Conservation (phyloP, 2,888 invertebrate genomes). For the Agrochola circellaris region DNA sequence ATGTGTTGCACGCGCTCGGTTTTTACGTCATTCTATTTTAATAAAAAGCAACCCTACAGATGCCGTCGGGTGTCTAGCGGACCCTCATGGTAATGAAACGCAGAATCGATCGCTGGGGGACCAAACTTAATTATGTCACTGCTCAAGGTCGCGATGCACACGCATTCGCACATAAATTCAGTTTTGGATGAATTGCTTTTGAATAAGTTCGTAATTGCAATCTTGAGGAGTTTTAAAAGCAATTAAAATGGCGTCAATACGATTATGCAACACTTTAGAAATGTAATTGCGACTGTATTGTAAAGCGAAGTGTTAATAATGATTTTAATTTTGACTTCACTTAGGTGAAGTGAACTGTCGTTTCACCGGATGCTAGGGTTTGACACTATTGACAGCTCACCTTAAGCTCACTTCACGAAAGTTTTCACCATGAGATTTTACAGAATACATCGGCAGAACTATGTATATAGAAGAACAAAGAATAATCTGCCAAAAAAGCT, state of each 20-base stretch:
- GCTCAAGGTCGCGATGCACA: slow-evolving; percentile 83
- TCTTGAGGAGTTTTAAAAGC: slow-evolving; percentile 56
- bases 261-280: slow-evolving; percentile 46
- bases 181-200: slow-evolving; percentile 61
- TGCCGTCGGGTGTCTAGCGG: slow-evolving; percentile 73
- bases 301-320: slow-evolving; percentile 9
- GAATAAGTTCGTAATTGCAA: slow-evolving; percentile 63
- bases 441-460: background rate
- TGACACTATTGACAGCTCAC: no score
- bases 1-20: slow-evolving; percentile 48
- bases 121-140: slow-evolving; percentile 83
- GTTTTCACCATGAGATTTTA: no score
- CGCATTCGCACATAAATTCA: slow-evolving; percentile 63
- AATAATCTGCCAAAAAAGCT: slow-evolving; percentile 17
- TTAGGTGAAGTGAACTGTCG: no score
- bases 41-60: slow-evolving; percentile 73
- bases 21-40: slow-evolving; percentile 56
- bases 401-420: no score
- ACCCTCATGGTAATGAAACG: slow-evolving; percentile 81
- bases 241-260: slow-evolving; percentile 57
- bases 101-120: slow-evolving; percentile 82
- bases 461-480: background rate
- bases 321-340: no score
- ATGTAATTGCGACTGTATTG: slow-evolving; percentile 35
- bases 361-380: no score